phyloP scores from a whole-genome alignment of 2,113 vertebrate species.

The Campylorhamphus procurvoides region DNA sequence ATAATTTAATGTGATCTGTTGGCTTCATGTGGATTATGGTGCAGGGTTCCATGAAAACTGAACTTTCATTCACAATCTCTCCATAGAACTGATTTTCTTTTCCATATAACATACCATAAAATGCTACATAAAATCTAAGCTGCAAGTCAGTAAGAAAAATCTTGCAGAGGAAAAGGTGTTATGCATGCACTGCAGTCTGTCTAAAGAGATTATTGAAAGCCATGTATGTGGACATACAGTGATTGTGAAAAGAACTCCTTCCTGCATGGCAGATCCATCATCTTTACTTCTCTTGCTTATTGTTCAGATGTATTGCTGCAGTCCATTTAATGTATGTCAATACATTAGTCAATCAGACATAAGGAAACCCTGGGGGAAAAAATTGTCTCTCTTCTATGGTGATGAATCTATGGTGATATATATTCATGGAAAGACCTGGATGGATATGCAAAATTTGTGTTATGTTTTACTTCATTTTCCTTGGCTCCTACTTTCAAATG shows the following conservation, averaged over 20 bases:
- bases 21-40: not conserved
- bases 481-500: not conserved
- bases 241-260: not conserved
- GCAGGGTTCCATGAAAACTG: not conserved
- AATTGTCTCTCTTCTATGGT: not conserved
- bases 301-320: not conserved
- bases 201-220: not conserved
- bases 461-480: not conserved
- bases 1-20: not conserved
- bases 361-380: accelerated
- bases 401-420: not conserved
- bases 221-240: not conserved
- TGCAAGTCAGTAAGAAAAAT: not conserved
- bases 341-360: not conserved
- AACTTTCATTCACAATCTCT: not conserved
- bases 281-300: not conserved
- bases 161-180: not conserved
- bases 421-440: not conserved
- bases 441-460: not conserved
- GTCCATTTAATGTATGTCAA: not conserved
- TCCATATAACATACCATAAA: not conserved
- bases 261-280: not conserved
- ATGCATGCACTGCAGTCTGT: not conserved
- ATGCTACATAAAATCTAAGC: not conserved
- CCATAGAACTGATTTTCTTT: not conserved